Evolutionary conservation across 2,888 invertebrate genomes (phyloP).

Genomic region (Priapulus caudatus): DNA sequence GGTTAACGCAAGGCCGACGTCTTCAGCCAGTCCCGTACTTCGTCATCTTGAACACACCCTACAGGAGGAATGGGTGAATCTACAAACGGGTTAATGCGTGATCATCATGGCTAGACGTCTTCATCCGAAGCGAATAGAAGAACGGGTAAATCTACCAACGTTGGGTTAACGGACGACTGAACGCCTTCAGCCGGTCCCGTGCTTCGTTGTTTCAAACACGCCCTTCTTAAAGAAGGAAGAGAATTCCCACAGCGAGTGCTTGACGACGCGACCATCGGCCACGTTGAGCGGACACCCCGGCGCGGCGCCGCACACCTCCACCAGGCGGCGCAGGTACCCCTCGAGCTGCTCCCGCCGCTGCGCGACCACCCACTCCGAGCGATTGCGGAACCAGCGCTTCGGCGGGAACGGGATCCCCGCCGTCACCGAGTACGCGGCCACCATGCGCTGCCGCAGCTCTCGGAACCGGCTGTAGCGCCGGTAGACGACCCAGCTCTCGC

Average conservation of each 20-base stretch:
- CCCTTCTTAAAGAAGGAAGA: constrained; percentile 35
- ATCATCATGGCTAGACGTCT: too few relatives aligned
- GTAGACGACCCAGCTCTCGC: constrained; percentile 62
- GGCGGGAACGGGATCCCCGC: constrained; percentile 32
- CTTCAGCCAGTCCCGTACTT: too few relatives aligned
- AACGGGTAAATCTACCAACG: too few relatives aligned
- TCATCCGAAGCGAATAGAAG: too few relatives aligned
- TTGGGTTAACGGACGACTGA: too few relatives aligned
- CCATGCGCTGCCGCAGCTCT: constrained; percentile 68
- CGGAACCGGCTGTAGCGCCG: constrained; percentile 74
- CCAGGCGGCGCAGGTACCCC: constrained; percentile 26
- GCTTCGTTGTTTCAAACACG: constrained; percentile 31
- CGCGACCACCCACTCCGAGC: constrained; percentile 30
- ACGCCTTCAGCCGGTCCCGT: constrained; percentile 28
- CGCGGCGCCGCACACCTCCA: constrained; percentile 28
- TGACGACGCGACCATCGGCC: constrained; percentile 28
- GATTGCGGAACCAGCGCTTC: constrained; percentile 29
- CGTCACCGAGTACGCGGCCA: not conserved
- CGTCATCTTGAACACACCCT: too few relatives aligned
- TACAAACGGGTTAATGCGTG: too few relatives aligned
- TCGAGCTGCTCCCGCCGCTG: constrained; percentile 28
- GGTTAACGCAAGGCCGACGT: too few relatives aligned
- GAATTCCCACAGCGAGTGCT: constrained; percentile 33
- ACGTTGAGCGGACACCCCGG: constrained; percentile 27
- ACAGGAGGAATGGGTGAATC: too few relatives aligned